Evolutionary conservation across 2,888 invertebrate genomes (phyloP).

Genomic region (Bugula neritina): DNA sequence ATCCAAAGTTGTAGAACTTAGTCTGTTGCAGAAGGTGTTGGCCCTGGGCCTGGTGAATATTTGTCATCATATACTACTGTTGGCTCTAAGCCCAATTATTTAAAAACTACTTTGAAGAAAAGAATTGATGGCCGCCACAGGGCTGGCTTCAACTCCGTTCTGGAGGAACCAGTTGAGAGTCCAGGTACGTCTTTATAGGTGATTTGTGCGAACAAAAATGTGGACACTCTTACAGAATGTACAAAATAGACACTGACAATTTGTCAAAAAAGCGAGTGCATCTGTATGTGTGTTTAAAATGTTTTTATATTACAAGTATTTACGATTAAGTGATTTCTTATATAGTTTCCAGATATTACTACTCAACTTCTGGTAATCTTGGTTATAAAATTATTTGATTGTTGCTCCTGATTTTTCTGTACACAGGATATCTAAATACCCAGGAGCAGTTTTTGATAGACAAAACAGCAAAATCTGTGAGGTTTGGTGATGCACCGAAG

Average conservation of each 20-base stretch:
- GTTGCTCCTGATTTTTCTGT: too few species aligned
- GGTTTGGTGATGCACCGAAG: conserved; percentile 9
- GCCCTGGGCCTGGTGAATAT: conserved; percentile 3
- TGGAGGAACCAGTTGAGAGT: neutral
- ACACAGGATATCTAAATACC: neutral
- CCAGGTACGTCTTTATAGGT: neutral
- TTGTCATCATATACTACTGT: neutral
- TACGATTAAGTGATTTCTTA: neutral
- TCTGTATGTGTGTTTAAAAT: neutral
- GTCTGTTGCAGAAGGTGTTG: too few species aligned
- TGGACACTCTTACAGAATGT: too few species aligned
- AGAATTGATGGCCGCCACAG: neutral
- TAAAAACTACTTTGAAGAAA: neutral
- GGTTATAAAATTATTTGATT: too few species aligned
- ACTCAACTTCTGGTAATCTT: too few species aligned
- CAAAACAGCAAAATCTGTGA: neutral
- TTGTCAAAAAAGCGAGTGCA: neutral
- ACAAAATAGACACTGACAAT: neutral
- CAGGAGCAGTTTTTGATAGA: conserved; percentile 4
- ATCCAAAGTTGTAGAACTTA: too few species aligned
- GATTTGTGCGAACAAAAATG: too few species aligned
- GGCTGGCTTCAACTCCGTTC: neutral
- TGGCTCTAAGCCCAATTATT: neutral
- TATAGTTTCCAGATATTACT: too few species aligned
- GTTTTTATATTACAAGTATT: neutral